phyloP scores from a whole-genome alignment of 2,113 vertebrate species.

The Otocyon megalotis region DNA sequence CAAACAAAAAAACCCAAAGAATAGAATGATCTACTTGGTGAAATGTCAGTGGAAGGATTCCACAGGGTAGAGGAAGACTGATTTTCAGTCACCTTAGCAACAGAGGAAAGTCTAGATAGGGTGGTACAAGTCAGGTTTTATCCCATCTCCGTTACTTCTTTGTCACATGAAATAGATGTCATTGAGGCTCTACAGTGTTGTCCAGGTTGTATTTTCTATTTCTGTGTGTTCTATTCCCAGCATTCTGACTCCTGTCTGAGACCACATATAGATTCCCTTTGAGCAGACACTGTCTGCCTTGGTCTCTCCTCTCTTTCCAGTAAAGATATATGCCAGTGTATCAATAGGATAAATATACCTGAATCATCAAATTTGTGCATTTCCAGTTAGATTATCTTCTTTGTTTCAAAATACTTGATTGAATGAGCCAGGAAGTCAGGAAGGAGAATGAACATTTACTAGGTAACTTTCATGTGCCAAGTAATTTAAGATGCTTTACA shows the following conservation, averaged over 20 bases:
- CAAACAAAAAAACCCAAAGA: too few species aligned
- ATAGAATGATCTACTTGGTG: neutral
- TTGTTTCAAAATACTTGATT: conserved; percentile 49
- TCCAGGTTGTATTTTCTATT: neutral
- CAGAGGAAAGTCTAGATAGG: neutral
- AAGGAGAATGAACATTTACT: neutral
- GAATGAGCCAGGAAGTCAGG: neutral
- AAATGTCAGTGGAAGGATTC: neutral
- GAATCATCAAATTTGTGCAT: neutral
- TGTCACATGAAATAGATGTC: neutral
- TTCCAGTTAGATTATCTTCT: neutral
- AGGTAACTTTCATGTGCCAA: neutral
- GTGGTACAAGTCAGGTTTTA: neutral
- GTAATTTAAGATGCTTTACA: neutral
- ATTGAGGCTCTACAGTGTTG: neutral
- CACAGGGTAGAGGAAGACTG: too few species aligned
- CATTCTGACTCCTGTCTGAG: neutral
- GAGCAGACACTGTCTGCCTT: neutral
- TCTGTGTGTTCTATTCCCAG: too few species aligned
- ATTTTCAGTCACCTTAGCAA: neutral
- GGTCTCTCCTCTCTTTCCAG: neutral
- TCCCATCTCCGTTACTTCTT: neutral
- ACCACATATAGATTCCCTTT: neutral
- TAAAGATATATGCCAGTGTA: neutral
- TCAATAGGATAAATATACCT: too few species aligned